A percentile compares a stretch with the other conserved stretches of the same genome.
Conservation (phyloP, 2,888 invertebrate genomes). For the Dascillus cervinus region DNA sequence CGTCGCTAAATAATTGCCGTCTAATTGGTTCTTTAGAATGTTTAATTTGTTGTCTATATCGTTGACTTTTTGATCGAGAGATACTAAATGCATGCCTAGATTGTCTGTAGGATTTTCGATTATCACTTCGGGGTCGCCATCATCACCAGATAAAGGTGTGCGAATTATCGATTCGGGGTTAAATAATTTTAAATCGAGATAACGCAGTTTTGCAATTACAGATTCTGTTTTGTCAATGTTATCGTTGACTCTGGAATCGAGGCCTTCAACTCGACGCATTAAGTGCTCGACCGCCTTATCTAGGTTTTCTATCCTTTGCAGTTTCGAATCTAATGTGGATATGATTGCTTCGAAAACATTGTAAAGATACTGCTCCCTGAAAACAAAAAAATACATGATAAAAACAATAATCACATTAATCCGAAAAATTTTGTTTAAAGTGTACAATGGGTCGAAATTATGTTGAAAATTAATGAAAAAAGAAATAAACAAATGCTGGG, state of each 20-base stretch:
- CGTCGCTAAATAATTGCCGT: conserved; percentile 69
- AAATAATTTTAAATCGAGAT: conserved; percentile 68
- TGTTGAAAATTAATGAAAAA: too few species aligned
- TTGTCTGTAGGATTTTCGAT: conserved; percentile 38
- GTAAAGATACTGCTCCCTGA: conserved; percentile 80
- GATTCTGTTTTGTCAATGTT: conserved; percentile 80
- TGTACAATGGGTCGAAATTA: too few species aligned
- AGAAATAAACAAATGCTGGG: too few species aligned
- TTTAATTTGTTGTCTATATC: conserved; percentile 74
- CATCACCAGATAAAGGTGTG: conserved; percentile 5
- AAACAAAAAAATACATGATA: too few species aligned
- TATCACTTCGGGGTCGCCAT: conserved; percentile 12
- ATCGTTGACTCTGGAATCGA: conserved; percentile 74
- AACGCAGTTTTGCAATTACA: conserved; percentile 68
- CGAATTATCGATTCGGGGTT: conserved; percentile 28
- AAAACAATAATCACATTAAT: too few species aligned
- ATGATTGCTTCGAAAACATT: conserved; percentile 87
- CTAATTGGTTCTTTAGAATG: conserved; percentile 72
- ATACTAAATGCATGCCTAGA: conserved; percentile 59
- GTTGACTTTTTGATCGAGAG: conserved; percentile 75
- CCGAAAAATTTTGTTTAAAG: too few species aligned
- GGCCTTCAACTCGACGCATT: conserved; percentile 74
- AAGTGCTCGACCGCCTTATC: conserved; percentile 83
- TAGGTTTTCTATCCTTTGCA: conserved; percentile 79
- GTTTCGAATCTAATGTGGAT: conserved; percentile 78